Conservation (phyloP, 2,113 vertebrate species). For the Xiphorhynchus elegans region DNA sequence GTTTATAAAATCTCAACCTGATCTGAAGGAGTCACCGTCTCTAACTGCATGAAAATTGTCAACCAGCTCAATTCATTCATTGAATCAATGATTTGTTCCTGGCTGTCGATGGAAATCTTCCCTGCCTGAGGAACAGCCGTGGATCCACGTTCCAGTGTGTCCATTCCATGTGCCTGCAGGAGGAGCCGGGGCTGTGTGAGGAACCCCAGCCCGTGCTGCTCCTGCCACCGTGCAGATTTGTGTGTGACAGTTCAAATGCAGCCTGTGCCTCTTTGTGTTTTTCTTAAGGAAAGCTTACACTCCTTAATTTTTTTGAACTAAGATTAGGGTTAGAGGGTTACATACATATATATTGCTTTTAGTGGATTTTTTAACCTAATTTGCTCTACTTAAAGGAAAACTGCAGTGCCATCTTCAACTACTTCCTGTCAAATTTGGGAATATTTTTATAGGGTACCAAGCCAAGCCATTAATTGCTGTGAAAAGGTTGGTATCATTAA, state of each 20-base stretch:
- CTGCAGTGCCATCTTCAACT: constrained; percentile 17
- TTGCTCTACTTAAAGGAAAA: constrained; percentile 46
- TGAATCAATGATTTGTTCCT: constrained; percentile 45
- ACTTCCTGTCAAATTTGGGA: background rate
- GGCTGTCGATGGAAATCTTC: background rate
- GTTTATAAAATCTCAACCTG: constrained; percentile 56
- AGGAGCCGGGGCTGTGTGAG: background rate
- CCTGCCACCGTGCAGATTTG: background rate
- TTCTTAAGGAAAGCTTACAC: background rate
- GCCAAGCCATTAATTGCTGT: constrained; percentile 10
- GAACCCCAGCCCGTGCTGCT: background rate
- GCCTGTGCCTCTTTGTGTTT: background rate
- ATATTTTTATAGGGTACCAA: background rate
- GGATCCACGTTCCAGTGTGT: constrained; percentile 34
- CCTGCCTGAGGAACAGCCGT: background rate
- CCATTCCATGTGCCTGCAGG: background rate
- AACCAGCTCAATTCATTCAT: constrained; percentile 18
- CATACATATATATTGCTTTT: constrained; percentile 49
- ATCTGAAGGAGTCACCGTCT: constrained; percentile 66
- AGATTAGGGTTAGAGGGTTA: constrained; percentile 44
- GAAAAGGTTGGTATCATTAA: background rate
- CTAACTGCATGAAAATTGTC: constrained; percentile 25
- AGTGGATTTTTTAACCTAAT: constrained; percentile 35
- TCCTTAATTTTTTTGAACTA: constrained; percentile 36
- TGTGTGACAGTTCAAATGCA: constrained; percentile 1